Conservation (phyloP, 1,140 invertebrate species). For the Cydia strobilella region DNA sequence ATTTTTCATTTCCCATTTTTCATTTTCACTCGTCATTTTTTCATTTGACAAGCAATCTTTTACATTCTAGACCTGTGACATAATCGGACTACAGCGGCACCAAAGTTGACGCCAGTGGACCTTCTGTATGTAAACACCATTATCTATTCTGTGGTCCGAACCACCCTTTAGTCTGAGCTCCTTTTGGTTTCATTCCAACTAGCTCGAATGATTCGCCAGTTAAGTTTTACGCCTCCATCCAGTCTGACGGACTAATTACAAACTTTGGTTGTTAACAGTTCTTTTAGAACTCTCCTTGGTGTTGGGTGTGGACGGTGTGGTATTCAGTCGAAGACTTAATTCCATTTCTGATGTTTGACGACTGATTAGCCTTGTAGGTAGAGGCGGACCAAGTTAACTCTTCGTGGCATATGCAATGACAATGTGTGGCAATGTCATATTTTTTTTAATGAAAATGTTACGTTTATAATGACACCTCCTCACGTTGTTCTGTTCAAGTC, state of each 20-base stretch:
- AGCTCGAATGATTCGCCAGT: conserved; percentile 48
- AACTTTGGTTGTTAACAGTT: conserved; percentile 34
- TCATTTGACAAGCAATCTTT: no score
- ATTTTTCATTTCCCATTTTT: no score
- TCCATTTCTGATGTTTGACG: conserved; percentile 9
- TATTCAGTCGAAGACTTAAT: conserved; percentile 16
- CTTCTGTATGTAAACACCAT: neutral
- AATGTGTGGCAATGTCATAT: no score
- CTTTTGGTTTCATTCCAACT: conserved; percentile 66
- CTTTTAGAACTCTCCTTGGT: neutral
- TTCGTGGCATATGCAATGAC: no score
- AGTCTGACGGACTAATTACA: conserved; percentile 25
- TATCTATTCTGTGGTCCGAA: neutral
- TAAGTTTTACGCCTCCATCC: conserved; percentile 46
- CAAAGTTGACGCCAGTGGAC: neutral
- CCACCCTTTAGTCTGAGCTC: conserved; percentile 23
- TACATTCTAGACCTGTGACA: no score
- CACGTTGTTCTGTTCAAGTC: no score
- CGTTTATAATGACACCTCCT: no score
- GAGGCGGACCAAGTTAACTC: neutral
- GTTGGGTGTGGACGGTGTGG: neutral
- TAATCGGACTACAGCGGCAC: no score
- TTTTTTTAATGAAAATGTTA: no score
- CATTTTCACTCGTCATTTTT: no score
- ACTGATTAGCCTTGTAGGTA: neutral